Percentiles rank a stretch among this genome's conserved stretches.
These are phyloP conservation scores for Phrynosoma blainvillii DNA, from an alignment of 2,113 vertebrate genomes.

Conservation along the genomic window DNA sequence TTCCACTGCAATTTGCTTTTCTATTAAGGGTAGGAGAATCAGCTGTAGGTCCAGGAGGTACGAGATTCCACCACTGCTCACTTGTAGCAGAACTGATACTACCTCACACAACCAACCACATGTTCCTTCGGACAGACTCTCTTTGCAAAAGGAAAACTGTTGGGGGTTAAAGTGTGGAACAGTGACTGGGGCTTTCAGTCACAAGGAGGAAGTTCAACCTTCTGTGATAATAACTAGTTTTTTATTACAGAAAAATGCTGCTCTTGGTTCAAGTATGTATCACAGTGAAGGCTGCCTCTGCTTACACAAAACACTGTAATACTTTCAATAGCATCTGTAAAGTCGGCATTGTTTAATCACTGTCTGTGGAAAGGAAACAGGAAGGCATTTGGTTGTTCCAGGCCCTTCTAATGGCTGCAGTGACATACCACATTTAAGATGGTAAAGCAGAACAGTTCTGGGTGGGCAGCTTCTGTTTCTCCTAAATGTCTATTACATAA, in stretches of 20 bases:
- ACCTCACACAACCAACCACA: too few species aligned
- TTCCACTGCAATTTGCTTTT: not conserved
- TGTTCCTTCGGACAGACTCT: too few species aligned
- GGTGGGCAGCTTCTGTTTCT: not conserved
- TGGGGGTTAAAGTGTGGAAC: too few species aligned
- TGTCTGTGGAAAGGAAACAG: not conserved
- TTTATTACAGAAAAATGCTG: too few species aligned
- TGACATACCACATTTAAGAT: too few species aligned
- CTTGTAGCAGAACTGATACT: too few species aligned
- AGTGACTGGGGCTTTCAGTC: not conserved
- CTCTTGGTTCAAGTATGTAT: rapidly evolving
- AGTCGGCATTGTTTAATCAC: too few species aligned
- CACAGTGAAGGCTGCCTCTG: not conserved
- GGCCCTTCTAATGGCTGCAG: too few species aligned
- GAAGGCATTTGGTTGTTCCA: too few species aligned
- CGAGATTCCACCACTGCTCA: too few species aligned
- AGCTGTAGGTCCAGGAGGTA: not conserved
- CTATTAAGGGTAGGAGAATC: not conserved
- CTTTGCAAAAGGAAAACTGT: not conserved
- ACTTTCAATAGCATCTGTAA: not conserved
- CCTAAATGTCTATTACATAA: rapidly evolving
- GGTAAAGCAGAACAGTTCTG: not conserved
- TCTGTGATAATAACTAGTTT: too few species aligned
- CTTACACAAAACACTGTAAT: not conserved
- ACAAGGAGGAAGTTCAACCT: not conserved